phyloP scores from a whole-genome alignment of 2,113 vertebrate species.

The Pituophis catenifer region DNA sequence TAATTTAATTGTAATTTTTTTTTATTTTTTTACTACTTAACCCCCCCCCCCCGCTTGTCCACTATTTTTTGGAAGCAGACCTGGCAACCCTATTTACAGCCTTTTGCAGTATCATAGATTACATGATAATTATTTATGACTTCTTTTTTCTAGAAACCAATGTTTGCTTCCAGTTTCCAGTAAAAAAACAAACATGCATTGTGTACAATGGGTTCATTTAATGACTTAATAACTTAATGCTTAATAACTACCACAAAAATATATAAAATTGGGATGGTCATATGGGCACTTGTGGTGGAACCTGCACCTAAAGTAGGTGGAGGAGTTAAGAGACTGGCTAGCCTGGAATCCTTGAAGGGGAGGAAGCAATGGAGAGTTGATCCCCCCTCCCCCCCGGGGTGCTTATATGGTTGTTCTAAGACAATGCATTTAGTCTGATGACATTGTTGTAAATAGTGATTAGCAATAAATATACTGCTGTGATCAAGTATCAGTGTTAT shows the following conservation, averaged over 20 bases:
- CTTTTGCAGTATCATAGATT: background rate
- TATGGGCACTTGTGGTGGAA: background rate
- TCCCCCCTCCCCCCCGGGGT: fast-evolving
- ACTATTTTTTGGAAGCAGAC: too few species aligned
- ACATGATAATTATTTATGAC: background rate
- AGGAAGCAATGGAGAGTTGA: background rate
- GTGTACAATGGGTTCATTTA: background rate
- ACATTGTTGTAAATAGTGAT: background rate
- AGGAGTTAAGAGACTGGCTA: background rate
- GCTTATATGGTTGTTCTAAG: background rate
- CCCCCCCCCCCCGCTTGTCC: too few species aligned
- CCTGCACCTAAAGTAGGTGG: background rate
- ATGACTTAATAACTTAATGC: background rate
- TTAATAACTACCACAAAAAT: too few species aligned
- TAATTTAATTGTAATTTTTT: too few species aligned
- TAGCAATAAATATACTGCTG: background rate
- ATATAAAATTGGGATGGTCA: too few species aligned
- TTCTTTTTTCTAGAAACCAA: background rate
- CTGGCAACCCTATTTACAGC: too few species aligned
- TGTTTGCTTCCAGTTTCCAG: background rate
- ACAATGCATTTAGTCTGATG: background rate
- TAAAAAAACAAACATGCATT: background rate
- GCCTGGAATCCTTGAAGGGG: background rate
- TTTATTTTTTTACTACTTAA: too few species aligned
- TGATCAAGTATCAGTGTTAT: background rate